Evolutionary conservation across 2,888 invertebrate genomes (phyloP), one percentile per base, ranked within the genome.

Genomic region (Drepana falcataria): DNA sequence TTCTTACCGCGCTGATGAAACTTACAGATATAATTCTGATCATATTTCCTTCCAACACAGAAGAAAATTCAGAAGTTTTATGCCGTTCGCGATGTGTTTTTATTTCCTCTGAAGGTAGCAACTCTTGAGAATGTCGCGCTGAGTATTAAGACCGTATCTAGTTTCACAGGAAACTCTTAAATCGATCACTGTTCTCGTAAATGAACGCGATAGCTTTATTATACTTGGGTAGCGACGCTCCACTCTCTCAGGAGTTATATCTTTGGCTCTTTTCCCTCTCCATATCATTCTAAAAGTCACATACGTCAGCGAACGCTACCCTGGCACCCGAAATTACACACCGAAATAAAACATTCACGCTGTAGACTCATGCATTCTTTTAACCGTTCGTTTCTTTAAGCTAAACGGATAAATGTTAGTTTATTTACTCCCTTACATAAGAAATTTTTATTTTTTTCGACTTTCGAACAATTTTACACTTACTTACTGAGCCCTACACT

Each of bases 11-110:
- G 37, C 37, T 37, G 37, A 37, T 49, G 21, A 21, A 21, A 21
- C 21, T 21, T 21, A 21, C 21, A 21, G 21, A 21, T 21, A 21
- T 21, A 21, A 21, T 21, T 21, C 21, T 21, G 21, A 21, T 21
- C 21, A 35, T 35, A 35, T 35, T 49, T 35, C 49, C 49, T n/a
- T 37, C 35, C 37, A 35, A 35, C 37, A 49, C 49, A n/a, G 35
- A 49, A 49, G 35, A 49, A 35, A 49, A 37, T 49, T 2, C n/a
- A n/a, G n/a, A 35, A 6, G 44, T 54, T 59, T 59, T 59, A 58
- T 61, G 57, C 57, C 56, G 55, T 55, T 52, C 21, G 47, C 48
- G 56, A 59, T 59, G 58, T 58, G 61, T 48, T 61, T 61, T 61
- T 59, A 56, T 54, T 49, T 54, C 35, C 6, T 34, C 21, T 21